Evolutionary conservation across 2,888 invertebrate species (phyloP), one percentile per base, ranked within the genome.

Genomic region (Clivina fossor): DNA sequence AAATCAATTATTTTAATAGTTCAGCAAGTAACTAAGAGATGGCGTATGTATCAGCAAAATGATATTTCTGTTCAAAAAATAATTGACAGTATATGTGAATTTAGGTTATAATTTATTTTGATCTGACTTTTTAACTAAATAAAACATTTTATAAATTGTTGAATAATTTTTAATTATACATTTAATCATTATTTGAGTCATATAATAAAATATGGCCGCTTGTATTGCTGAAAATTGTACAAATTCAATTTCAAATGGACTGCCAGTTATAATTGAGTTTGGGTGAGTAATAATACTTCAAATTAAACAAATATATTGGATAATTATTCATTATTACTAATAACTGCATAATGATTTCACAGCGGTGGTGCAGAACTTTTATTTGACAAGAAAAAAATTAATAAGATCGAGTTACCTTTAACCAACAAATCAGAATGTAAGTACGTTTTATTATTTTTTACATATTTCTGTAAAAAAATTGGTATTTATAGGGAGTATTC

Each of bases 281-380:
- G 68, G 69, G 71, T 70, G 65, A 50, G 53, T 61, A 51, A 16
- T 54, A 51, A 16, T 9, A 5, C 26, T 26, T 7, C 5, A 7
- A 7, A 26, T 26, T 35, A 9, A 53, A 30, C 48, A 35, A 32
- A 57, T 44, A 20, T 19, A 32, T 61, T 28, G 50, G 46, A 16
- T 41, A 32, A 11, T 19, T 28, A 15, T 50, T 47, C 47, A 22
- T 58, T 33, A 28, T 50, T 38, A 9, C 18, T 44, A 16, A 16
- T 11, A 22, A 16, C 33, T 35, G 9, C 19, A 30, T 33, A 48
- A 51, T 57, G 76, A 19, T 70, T 70, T 67, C 83, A 72, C 66
- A 90, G 91, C 33, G 95, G 96, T 9, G 96, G 96, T 1, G 93
- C 93, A 0, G 95, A 96, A 70, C 71, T 93, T n/a, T 73, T 96